phyloP scores from a whole-genome alignment of 2,888 invertebrate genomes.

The Zootermopsis nevadensis region DNA sequence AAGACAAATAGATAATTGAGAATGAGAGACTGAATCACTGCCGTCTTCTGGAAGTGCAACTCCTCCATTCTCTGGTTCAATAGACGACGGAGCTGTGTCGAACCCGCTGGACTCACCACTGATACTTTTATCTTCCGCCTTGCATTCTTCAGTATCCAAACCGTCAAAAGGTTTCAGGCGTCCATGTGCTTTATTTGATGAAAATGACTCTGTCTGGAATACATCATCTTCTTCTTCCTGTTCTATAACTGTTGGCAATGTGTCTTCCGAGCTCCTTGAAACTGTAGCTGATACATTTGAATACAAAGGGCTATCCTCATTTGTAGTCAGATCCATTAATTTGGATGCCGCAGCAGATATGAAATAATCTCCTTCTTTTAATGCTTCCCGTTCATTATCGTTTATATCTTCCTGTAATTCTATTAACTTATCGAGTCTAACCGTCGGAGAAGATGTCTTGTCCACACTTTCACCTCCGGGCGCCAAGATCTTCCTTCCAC shows the following conservation, averaged over 20 bases:
- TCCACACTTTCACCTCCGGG: constrained; percentile 21
- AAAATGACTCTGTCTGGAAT: not conserved
- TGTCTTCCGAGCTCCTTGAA: constrained; percentile 15
- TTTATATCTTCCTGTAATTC: not conserved
- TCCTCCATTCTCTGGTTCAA: constrained; percentile 26
- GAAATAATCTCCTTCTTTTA: constrained; percentile 34
- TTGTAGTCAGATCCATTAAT: not conserved
- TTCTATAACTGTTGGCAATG: constrained; percentile 12
- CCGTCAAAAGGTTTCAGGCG: too few species aligned
- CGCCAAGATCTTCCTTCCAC: constrained; percentile 69
- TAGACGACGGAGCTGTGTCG: not conserved
- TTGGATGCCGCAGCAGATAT: constrained; percentile 5
- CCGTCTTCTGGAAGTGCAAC: constrained; percentile 22
- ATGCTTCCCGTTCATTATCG: not conserved
- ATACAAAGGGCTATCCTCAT: not conserved
- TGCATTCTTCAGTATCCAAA: not conserved
- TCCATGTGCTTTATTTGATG: not conserved
- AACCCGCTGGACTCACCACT: not conserved
- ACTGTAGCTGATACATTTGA: not conserved
- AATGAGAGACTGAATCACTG: constrained; percentile 21
- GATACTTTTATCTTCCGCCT: not conserved
- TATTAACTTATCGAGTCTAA: not conserved
- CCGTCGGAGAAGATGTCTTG: not conserved
- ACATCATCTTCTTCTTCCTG: constrained; percentile 26
- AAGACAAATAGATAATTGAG: constrained; percentile 31